These are phyloP conservation scores for Pygoscelis adeliae DNA, from an alignment of 2,113 vertebrate genomes.

Conservation along the genomic window DNA sequence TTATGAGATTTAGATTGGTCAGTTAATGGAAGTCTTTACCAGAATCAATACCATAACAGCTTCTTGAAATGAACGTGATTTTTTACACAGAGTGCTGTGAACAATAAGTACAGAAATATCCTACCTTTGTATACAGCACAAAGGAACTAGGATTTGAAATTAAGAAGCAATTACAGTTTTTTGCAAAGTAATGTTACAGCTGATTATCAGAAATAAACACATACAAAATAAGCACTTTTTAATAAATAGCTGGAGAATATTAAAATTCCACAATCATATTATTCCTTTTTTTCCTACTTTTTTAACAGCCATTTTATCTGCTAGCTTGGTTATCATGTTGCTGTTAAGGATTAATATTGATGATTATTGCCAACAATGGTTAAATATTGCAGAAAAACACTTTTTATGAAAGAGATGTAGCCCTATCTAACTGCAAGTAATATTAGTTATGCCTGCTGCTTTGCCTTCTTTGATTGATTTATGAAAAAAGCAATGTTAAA, in stretches of 20 bases:
- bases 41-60: constrained; percentile 87
- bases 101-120: constrained; percentile 80
- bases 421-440: constrained; percentile 50
- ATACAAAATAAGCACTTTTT: constrained; percentile 76
- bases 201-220: constrained; percentile 81
- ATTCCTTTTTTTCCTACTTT: constrained; percentile 72
- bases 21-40: constrained; percentile 89
- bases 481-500: constrained; percentile 60
- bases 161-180: constrained; percentile 81
- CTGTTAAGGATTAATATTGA: constrained; percentile 76
- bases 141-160: constrained; percentile 76
- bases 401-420: constrained; percentile 62
- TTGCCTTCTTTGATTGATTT: constrained; percentile 55
- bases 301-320: constrained; percentile 81
- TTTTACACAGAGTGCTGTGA: constrained; percentile 78
- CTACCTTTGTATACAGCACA: constrained; percentile 80
- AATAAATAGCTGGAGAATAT: constrained; percentile 75
- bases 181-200: constrained; percentile 76
- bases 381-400: constrained; percentile 66
- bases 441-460: constrained; percentile 47
- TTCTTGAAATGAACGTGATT: constrained; percentile 85
- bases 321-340: constrained; percentile 72
- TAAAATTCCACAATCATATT: constrained; percentile 72
- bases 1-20: constrained; percentile 88
- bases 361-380: constrained; percentile 71